phyloP scores from a whole-genome alignment of 2,113 vertebrate species.

The Lanius collurio region DNA sequence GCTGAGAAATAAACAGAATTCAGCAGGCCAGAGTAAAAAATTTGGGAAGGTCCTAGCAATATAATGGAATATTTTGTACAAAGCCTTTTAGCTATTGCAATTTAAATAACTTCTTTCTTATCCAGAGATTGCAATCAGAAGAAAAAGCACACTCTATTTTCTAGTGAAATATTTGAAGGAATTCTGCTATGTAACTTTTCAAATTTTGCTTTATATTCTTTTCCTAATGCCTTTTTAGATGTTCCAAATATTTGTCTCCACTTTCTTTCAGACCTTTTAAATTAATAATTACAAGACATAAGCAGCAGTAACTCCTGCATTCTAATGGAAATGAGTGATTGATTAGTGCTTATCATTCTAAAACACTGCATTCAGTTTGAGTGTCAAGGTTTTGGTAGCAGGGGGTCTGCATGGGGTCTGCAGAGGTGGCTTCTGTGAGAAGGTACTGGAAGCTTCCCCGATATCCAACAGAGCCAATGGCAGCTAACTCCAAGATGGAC shows the following conservation, averaged over 20 bases:
- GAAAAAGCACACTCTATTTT: background rate
- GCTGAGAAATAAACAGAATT: background rate
- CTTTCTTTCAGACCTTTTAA: background rate
- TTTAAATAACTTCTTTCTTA: background rate
- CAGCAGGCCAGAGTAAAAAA: background rate
- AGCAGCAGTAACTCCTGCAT: background rate
- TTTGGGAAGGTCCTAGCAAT: background rate
- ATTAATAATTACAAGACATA: background rate
- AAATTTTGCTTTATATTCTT: background rate
- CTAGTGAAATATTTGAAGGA: background rate
- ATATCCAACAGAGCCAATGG: background rate
- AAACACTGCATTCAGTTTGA: background rate
- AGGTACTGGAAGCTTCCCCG: background rate
- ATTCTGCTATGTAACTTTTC: background rate
- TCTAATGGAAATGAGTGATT: background rate
- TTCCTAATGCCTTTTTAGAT: background rate
- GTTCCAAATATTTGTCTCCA: background rate
- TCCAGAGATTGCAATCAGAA: background rate
- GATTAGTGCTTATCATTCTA: background rate
- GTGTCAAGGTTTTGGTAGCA: background rate
- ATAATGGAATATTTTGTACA: background rate
- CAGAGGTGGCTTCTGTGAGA: background rate
- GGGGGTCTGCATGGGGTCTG: background rate
- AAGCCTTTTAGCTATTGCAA: background rate
- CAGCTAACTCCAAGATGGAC: background rate